phyloP scores from a whole-genome alignment of 2,113 vertebrate species.

The Odontophorus gujanensis region DNA sequence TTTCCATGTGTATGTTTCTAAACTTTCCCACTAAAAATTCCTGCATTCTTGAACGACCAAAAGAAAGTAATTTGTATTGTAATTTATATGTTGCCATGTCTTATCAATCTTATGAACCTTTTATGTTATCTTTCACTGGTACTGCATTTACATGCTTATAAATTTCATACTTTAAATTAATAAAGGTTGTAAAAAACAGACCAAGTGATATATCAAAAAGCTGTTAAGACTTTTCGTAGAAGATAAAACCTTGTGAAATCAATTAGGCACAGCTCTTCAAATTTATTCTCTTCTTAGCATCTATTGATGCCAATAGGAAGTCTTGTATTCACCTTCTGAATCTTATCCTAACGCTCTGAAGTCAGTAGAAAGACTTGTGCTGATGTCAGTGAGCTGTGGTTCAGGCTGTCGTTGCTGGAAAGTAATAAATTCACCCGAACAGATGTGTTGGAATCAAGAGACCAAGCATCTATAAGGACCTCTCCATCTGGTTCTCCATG shows the following conservation, averaged over 20 bases:
- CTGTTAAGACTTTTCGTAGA: not conserved
- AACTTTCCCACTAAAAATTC: not conserved
- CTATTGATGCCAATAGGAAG: not conserved
- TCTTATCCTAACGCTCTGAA: not conserved
- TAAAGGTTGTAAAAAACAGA: conserved; percentile 13
- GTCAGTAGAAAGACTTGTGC: not conserved
- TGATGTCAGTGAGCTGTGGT: not conserved
- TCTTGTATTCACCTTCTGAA: not conserved
- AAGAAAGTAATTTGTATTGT: not conserved
- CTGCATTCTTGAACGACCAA: not conserved
- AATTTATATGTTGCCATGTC: conserved; percentile 4
- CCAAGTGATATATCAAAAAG: conserved; percentile 8
- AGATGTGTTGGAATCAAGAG: conserved; percentile 51
- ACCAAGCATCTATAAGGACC: conserved; percentile 35
- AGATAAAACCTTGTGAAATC: not conserved
- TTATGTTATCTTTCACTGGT: conserved; percentile 5
- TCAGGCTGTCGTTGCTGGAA: conserved; percentile 18
- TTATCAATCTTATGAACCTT: conserved; percentile 29
- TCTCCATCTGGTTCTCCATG: conserved; percentile 58
- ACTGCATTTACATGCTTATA: conserved; percentile 17
- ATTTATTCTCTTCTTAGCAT: not conserved
- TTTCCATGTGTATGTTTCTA: not conserved
- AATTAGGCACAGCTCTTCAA: not conserved
- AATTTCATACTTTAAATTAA: conserved; percentile 49
- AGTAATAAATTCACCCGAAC: conserved; percentile 1